phyloP scores from a whole-genome alignment of 2,888 invertebrate genomes.

The Blera fallax region DNA sequence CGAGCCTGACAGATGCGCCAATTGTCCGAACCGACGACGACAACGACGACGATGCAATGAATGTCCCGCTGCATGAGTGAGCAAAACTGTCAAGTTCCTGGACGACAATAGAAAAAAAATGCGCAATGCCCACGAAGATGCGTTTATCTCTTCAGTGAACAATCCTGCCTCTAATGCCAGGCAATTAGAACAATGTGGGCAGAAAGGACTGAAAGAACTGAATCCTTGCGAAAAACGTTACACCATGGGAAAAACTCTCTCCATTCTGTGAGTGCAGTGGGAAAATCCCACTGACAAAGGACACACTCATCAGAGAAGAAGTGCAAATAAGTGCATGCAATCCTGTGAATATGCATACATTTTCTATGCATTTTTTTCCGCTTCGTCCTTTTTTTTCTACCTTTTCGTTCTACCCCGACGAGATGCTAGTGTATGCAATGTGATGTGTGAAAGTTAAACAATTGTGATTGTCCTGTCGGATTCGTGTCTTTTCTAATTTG shows the following conservation, averaged over 20 bases:
- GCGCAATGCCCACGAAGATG: conserved; percentile 43
- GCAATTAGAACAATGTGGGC: conserved; percentile 58
- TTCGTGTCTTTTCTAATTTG: conserved; percentile 64
- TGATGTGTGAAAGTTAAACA: conserved; percentile 71
- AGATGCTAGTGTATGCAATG: conserved; percentile 1
- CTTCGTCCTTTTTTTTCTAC: not conserved
- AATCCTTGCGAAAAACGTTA: conserved; percentile 49
- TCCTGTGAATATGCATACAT: conserved; percentile 56
- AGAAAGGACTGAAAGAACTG: conserved; percentile 4
- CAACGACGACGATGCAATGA: conserved; percentile 40
- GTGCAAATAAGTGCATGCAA: conserved; percentile 64
- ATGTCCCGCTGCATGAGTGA: conserved; percentile 29
- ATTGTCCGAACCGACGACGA: conserved; percentile 47
- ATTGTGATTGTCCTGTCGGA: conserved; percentile 63
- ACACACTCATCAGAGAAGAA: conserved; percentile 60
- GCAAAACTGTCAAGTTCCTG: conserved; percentile 29
- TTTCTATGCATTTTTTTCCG: not conserved
- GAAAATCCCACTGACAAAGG: conserved; percentile 60
- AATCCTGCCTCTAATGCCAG: conserved; percentile 49
- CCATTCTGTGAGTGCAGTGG: conserved; percentile 29
- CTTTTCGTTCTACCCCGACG: not conserved
- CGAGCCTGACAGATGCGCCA: conserved; percentile 66
- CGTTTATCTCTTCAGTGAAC: conserved; percentile 22
- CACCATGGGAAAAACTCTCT: conserved; percentile 27
- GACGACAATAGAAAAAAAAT: conserved; percentile 36